Conservation (phyloP, 2,113 vertebrate species). For the Pelusios castaneus region DNA sequence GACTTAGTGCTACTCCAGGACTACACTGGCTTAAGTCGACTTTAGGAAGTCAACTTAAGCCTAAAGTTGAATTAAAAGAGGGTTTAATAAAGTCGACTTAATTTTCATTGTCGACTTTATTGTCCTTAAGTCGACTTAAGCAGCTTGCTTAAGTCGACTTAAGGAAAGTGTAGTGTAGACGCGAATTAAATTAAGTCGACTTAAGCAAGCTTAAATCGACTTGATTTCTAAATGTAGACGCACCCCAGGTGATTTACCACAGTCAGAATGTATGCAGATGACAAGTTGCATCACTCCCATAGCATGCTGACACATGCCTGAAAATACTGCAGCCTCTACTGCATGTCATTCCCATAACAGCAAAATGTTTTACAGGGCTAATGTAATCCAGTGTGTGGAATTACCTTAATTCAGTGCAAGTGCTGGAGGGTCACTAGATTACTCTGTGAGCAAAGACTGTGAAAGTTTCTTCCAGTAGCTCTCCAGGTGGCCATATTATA, state of each 20-base stretch:
- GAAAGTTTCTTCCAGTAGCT: not conserved
- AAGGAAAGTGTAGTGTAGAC: too few species aligned
- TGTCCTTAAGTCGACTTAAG: too few species aligned
- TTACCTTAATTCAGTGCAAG: not conserved
- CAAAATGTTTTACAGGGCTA: not conserved
- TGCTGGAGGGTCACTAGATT: not conserved
- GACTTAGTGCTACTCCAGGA: too few species aligned
- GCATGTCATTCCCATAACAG: not conserved
- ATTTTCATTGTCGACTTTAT: too few species aligned
- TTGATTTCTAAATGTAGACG: too few species aligned
- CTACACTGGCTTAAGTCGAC: too few species aligned
- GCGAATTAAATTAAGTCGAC: too few species aligned
- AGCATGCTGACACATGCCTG: rapidly evolving
- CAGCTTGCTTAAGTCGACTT: too few species aligned
- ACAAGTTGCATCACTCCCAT: not conserved
- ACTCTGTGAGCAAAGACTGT: not conserved
- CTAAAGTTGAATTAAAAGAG: too few species aligned
- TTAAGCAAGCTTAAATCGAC: too few species aligned
- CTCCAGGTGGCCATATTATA: not conserved
- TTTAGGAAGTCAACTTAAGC: too few species aligned
- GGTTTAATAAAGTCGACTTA: too few species aligned
- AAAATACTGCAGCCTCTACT: not conserved
- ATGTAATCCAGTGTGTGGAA: not conserved
- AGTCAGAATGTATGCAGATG: not conserved
- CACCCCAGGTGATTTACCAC: not conserved